phyloP scores from a whole-genome alignment of 2,888 invertebrate genomes.

The Dynastes tityus region DNA sequence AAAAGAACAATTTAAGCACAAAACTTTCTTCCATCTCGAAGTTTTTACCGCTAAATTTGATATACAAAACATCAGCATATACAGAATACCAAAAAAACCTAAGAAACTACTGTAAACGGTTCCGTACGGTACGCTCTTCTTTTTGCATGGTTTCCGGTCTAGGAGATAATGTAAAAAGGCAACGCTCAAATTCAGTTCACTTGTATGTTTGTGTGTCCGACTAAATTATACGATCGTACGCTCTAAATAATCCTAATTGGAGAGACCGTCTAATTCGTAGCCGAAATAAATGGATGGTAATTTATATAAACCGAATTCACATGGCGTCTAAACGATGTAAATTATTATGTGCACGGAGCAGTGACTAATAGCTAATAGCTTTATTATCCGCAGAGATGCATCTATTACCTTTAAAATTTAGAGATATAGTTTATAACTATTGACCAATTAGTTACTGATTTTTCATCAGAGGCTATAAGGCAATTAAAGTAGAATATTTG shows the following conservation, averaged over 20 bases:
- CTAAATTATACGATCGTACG: slow-evolving; percentile 27
- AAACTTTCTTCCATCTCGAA: too few relatives aligned
- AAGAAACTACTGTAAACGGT: too few relatives aligned
- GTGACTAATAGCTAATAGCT: slow-evolving; percentile 16
- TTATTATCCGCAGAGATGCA: neutral
- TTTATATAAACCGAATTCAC: slow-evolving; percentile 6
- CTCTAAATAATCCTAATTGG: slow-evolving; percentile 31
- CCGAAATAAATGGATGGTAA: slow-evolving; percentile 17
- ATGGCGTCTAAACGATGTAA: slow-evolving; percentile 14
- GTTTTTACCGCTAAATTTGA: too few relatives aligned
- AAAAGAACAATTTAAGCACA: too few relatives aligned
- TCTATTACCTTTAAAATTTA: too few relatives aligned
- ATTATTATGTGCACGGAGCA: neutral
- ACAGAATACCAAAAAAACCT: too few relatives aligned
- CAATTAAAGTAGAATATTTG: too few relatives aligned
- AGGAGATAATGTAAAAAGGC: neutral
- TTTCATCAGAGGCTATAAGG: too few relatives aligned
- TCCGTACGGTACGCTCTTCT: neutral
- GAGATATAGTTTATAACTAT: too few relatives aligned
- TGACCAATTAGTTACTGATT: too few relatives aligned
- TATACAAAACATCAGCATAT: too few relatives aligned
- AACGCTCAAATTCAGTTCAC: neutral
- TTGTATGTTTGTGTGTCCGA: neutral
- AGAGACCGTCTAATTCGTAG: slow-evolving; percentile 23
- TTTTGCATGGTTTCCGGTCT: slow-evolving; percentile 41